Base-by-base conservation (phyloP, 2,888 invertebrate genomes). In the Tinea pellionella region DNA sequence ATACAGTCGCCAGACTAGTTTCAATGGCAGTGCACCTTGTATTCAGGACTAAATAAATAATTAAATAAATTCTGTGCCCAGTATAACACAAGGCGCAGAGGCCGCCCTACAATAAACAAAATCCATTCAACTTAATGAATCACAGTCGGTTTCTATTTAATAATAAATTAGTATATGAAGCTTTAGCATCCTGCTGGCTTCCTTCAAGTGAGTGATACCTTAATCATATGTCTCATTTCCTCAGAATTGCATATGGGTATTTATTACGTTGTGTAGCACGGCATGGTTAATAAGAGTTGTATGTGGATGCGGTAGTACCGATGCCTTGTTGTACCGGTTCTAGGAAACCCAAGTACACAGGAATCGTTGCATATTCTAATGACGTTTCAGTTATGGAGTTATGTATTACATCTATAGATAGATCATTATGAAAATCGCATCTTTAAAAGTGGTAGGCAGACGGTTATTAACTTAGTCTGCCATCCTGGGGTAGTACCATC, bases 271-370 rank as follows among this genome's bases (percentile, higher is more conserved):
- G 47, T 8, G 15, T 47, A 37, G 47, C 47, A 47, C 47, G 47
- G 15, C 47, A 47, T 47, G 47, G 47, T 4, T 47, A 47, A 47
- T 47, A n/a, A 47, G 47, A 47, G 47, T 16, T 47, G 6, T 16
- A 47, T 2, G 47, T 15, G 47, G 47, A 47, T 47, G 47, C 47
- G 47, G 47, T 47, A 47, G 47, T 47, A 47, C n/a, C n/a, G n/a
- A n/a, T 7, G n/a, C 6, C 15, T 47, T 47, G 41, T 41, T 8
- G 47, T 47, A 16, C 47, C 8, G 47, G 47, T 47, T 47, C 4
- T 16, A 15, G n/a, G 47, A 15, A 47, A 47, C 47, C 9, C 13
- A 15, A 47, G 15, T 1, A 15, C 16, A 12, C 13, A 41, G 47
- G 8, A 6, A 9, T 15, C 15, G 9, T 47, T 47, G 47, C 2